Evolutionary conservation across 1,140 invertebrate species (phyloP), one percentile per base, ranked within the genome.

Genomic region (Gonioctena quinquepunctata): DNA sequence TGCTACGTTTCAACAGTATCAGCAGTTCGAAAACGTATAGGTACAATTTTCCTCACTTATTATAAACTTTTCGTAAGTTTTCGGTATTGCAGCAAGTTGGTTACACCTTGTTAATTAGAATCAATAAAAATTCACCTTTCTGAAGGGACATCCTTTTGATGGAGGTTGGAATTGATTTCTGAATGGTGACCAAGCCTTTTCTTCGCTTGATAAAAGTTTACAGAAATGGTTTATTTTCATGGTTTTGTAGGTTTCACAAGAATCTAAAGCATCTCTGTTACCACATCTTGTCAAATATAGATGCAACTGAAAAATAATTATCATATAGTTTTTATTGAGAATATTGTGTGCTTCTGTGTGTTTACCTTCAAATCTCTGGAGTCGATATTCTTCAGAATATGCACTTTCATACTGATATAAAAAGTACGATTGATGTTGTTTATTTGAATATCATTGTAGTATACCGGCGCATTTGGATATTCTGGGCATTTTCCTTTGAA

Each of bases 161-260:
- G 59, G 59, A 16, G 59, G 59, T 28, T 26, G 18, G 28, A 61
- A 61, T 61, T 28, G 8, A 18, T 28, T 61, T 26, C 25, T 28
- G 26, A 28, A 26, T 18, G 25, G n/a, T 6, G 59, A 26, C 59
- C 59, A 61, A 11, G 59, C 22, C 21, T 28, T 61, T 28, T 61
- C 21, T 28, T 61, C 26, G 8, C 11, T 8, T 13, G n/a, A 18
- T 6, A 61, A 21, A 28, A 61, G 2, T 27, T 26, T 27, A 27
- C 59, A 61, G 28, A 61, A 61, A 27, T 61, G 59, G 28, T 42
- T 61, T n/a, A 61, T 28, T 61, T 61, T 26, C 3, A 61, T 33
- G 7, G 59, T 61, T 13, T 27, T 26, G 18, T 61, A 61, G n/a
- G 59, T 61, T 61, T 61, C 59, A 33, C 59, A 61, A 4, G 59